Base-by-base conservation (phyloP, 2,113 vertebrate species). In the Syngnathoides biaculeatus region DNA sequence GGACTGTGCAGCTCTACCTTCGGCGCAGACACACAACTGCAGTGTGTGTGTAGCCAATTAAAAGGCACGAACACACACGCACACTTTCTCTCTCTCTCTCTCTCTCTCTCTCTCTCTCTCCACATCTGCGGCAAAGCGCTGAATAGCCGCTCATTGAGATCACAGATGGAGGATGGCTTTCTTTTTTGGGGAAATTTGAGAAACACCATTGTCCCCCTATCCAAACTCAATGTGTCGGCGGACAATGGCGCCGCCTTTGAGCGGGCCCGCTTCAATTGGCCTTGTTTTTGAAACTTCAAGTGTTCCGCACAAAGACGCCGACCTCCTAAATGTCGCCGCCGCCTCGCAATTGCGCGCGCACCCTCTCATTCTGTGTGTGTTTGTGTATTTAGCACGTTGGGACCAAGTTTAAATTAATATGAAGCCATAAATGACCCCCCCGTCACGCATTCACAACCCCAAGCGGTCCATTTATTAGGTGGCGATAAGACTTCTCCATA, bases 211-310 rank as follows among this genome's bases (percentile, higher is more conserved):
- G 95, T 97, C 92, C 94, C 86, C 86, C 92, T 94, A 96, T 94
- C 93, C 95, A 95, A 97, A 96, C 95, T 95, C 95, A 94, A 93
- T 93, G 94, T 93, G 94, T 94, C 93, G 83, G 83, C 88, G 88
- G 85, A 95, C 94, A 96, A 95, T 94, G 92, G 93, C 78, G 87
- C 87, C 86, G 87, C 90, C 94, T 95, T 95, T 96, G 94, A 95
- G 94, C 93, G 84, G 82, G 88, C 87, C 92, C 90, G 93, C 93
- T 94, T 94, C 94, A 94, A 95, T 95, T 92, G 94, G 89, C 89
- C 93, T 93, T 95, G 94, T 96, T 96, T 95, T 95, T 95, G 93
- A 95, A 95, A 95, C 94, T 95, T 94, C 93, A 95, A 94, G 94
- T 94, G 94, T 93, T 93, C 89, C 20, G 77, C 89, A 96, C 94